Conservation (phyloP, 2,797 vertebrate species). For the Spinibarbus caldwelli region DNA sequence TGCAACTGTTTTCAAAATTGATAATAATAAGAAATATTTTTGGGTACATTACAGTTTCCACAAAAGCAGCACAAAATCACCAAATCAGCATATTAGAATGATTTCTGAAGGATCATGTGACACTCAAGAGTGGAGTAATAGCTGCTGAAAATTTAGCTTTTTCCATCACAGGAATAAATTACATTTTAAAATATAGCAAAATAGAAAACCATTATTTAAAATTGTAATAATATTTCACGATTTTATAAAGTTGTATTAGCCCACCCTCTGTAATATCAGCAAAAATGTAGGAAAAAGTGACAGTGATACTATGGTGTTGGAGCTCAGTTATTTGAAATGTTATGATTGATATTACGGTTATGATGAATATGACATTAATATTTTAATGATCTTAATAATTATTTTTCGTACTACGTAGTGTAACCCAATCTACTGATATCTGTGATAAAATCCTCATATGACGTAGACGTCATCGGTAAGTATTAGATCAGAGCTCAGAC, state of each 20-base stretch:
- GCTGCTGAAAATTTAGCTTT: background rate
- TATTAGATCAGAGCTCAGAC: slow-evolving; percentile 33
- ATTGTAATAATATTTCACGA: background rate
- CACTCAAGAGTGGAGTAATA: background rate
- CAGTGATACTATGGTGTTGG: background rate
- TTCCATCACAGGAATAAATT: background rate
- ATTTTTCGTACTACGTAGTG: slow-evolving; percentile 5
- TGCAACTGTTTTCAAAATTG: background rate
- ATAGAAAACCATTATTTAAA: background rate
- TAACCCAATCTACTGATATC: slow-evolving; percentile 17
- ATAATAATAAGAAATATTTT: background rate
- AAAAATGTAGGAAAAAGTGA: background rate
- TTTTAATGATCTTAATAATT: background rate
- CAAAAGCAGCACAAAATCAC: background rate
- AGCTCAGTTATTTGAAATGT: background rate
- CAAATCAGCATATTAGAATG: background rate
- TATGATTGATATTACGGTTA: background rate
- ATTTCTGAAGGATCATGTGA: background rate
- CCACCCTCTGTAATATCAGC: background rate
- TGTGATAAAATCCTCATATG: slow-evolving; percentile 27
- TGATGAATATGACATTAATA: background rate
- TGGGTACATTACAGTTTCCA: background rate
- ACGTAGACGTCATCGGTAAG: slow-evolving; percentile 19
- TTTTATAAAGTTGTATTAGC: background rate
- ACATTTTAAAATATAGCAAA: background rate